Evolutionary conservation across 2,888 invertebrate genomes (phyloP).

Genomic region (Pyrrhia umbra): DNA sequence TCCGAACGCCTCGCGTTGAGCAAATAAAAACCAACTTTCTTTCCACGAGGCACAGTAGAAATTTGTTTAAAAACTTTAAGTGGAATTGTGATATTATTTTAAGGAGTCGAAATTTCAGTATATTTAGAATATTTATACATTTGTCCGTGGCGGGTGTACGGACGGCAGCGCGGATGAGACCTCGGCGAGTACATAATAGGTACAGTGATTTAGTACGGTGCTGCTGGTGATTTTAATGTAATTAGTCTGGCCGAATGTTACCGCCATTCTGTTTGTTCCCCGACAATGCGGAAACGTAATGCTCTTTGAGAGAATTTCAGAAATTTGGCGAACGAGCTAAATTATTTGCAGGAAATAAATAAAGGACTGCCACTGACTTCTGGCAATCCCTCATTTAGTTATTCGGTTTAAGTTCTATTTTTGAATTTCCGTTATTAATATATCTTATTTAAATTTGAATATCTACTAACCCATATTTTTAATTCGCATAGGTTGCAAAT

Average conservation of each 20-base stretch:
- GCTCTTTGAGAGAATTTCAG: constrained; percentile 62
- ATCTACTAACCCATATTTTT: neutral
- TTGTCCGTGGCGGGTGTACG: constrained; percentile 78
- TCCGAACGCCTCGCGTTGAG: constrained; percentile 25
- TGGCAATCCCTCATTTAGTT: constrained; percentile 47
- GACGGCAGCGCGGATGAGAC: constrained; percentile 84
- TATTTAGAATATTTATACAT: constrained; percentile 89
- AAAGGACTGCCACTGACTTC: constrained; percentile 52
- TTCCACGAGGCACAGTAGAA: constrained; percentile 16
- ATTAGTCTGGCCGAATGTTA: constrained; percentile 84
- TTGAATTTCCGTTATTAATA: neutral
- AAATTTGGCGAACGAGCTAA: constrained; percentile 60
- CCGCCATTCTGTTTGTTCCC: constrained; percentile 78
- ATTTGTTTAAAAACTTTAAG: constrained; percentile 35
- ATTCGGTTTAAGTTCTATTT: constrained; percentile 19
- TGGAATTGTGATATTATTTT: constrained; percentile 32
- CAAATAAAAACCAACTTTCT: constrained; percentile 57
- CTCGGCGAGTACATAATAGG: constrained; percentile 83
- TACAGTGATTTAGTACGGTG: constrained; percentile 87
- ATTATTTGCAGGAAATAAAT: constrained; percentile 65
- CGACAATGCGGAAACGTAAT: constrained; percentile 67
- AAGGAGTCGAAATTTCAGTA: constrained; percentile 81
- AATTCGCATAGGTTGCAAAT: no score
- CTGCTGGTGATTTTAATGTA: constrained; percentile 84
- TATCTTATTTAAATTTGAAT: neutral